Evolutionary conservation across 2,888 invertebrate genomes (phyloP).

Genomic region (Platycheirus rosarum): DNA sequence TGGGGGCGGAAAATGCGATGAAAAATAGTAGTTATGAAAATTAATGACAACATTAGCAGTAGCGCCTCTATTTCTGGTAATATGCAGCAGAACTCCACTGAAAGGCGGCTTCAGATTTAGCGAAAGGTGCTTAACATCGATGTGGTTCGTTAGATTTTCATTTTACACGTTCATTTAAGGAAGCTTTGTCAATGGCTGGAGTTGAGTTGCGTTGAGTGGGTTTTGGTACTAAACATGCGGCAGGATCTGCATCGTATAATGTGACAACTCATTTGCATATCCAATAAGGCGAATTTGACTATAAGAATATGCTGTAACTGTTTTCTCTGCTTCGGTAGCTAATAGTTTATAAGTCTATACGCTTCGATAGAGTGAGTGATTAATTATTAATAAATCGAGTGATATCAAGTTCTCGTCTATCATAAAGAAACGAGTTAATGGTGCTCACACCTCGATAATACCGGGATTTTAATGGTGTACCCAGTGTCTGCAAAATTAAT

Average conservation of each 20-base stretch:
- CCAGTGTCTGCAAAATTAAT: conserved; percentile 41
- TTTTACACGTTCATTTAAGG: conserved; percentile 62
- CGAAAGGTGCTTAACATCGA: conserved; percentile 60
- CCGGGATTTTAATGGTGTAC: conserved; percentile 29
- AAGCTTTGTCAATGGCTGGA: conserved; percentile 11
- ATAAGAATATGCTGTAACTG: conserved; percentile 31
- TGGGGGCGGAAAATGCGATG: conserved; percentile 35
- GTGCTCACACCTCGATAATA: conserved; percentile 17
- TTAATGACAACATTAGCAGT: conserved; percentile 72
- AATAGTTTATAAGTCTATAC: conserved; percentile 15
- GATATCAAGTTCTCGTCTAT: conserved; percentile 46
- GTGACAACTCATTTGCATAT: conserved; percentile 61
- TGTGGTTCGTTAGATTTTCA: conserved; percentile 68
- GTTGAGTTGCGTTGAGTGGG: background rate
- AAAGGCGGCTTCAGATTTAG: conserved; percentile 46
- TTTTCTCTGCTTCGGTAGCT: background rate
- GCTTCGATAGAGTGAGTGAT: conserved; percentile 41
- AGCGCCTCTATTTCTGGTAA: conserved; percentile 30
- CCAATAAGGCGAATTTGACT: conserved; percentile 38
- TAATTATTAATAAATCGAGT: conserved; percentile 60
- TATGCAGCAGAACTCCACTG: background rate
- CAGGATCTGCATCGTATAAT: conserved; percentile 35
- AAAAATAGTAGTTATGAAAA: conserved; percentile 74
- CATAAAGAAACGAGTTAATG: conserved; percentile 47
- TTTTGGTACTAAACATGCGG: conserved; percentile 4